phyloP scores from a whole-genome alignment of 1,140 invertebrate species.

The Bombus vancouverensis region DNA sequence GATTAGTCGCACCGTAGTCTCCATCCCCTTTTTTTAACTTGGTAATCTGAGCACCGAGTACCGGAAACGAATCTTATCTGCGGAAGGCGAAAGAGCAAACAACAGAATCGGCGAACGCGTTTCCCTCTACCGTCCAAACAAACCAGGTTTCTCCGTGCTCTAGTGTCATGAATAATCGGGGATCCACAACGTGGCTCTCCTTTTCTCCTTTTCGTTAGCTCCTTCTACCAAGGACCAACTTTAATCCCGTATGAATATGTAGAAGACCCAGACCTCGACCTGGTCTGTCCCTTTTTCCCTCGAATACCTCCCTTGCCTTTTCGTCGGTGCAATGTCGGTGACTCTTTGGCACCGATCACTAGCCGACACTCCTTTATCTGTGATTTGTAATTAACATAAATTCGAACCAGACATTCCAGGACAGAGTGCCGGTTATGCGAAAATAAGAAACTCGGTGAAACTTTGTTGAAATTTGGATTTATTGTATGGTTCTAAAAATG shows the following conservation, averaged over 20 bases:
- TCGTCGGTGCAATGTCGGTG: conserved; percentile 41
- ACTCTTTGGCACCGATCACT: conserved; percentile 49
- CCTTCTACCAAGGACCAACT: conserved; percentile 53
- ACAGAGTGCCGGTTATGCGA: neutral
- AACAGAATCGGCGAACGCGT: conserved; percentile 59
- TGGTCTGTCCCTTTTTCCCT: conserved; percentile 18
- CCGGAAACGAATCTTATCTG: conserved; percentile 70
- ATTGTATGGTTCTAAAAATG: neutral
- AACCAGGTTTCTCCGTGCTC: conserved; percentile 48
- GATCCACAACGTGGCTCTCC: conserved; percentile 50
- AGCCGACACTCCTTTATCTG: conserved; percentile 33
- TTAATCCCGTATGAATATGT: conserved; percentile 74
- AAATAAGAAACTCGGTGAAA: neutral
- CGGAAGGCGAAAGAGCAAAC: conserved; percentile 63
- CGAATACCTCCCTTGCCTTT: neutral
- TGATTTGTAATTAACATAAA: conserved; percentile 61
- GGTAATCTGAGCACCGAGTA: conserved; percentile 24
- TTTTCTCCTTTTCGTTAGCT: conserved; percentile 17
- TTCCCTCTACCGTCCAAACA: conserved; percentile 70
- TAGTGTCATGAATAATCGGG: conserved; percentile 72
- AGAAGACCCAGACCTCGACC: conserved; percentile 48
- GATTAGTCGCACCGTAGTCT: conserved; percentile 7
- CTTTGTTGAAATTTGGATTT: neutral
- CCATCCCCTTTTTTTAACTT: neutral
- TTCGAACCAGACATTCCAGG: conserved; percentile 17